phyloP scores from a whole-genome alignment of 2,888 invertebrate species.

The Aphrophora alni region DNA sequence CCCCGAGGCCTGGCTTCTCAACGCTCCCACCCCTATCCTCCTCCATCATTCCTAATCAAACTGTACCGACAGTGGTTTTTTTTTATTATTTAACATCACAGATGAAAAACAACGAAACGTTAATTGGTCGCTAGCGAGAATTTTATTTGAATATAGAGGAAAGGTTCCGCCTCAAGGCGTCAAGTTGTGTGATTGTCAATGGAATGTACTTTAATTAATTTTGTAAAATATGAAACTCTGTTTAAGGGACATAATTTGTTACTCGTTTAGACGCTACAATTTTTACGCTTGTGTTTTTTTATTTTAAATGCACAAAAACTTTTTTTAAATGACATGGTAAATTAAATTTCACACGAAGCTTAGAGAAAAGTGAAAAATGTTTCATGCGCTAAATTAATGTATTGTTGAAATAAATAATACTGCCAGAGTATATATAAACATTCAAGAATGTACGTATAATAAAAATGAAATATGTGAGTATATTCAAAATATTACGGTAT shows the following conservation, averaged over 20 bases:
- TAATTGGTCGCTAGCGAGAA: slow-evolving; percentile 19
- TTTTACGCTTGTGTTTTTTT: too few relatives aligned
- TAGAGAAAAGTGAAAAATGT: too few relatives aligned
- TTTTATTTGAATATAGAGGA: neutral
- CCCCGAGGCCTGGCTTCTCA: slow-evolving; percentile 15
- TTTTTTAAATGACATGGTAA: too few relatives aligned
- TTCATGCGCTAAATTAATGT: too few relatives aligned
- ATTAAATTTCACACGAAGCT: too few relatives aligned
- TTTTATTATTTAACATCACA: slow-evolving; percentile 15
- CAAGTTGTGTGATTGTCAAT: neutral
- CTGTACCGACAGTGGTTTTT: neutral
- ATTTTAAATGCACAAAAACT: too few relatives aligned
- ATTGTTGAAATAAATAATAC: too few relatives aligned
- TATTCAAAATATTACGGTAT: too few relatives aligned
- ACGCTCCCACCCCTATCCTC: slow-evolving; percentile 54
- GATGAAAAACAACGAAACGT: slow-evolving; percentile 15
- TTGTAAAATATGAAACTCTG: neutral
- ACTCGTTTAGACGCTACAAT: neutral
- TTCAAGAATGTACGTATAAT: too few relatives aligned
- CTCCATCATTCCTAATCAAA: slow-evolving; percentile 17
- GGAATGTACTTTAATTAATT: neutral
- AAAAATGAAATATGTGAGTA: too few relatives aligned
- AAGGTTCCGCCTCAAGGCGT: neutral
- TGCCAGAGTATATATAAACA: too few relatives aligned
- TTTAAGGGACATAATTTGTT: neutral